Evolutionary conservation across 2,113 vertebrate genomes (phyloP).

Genomic region (Labeo rohita): DNA sequence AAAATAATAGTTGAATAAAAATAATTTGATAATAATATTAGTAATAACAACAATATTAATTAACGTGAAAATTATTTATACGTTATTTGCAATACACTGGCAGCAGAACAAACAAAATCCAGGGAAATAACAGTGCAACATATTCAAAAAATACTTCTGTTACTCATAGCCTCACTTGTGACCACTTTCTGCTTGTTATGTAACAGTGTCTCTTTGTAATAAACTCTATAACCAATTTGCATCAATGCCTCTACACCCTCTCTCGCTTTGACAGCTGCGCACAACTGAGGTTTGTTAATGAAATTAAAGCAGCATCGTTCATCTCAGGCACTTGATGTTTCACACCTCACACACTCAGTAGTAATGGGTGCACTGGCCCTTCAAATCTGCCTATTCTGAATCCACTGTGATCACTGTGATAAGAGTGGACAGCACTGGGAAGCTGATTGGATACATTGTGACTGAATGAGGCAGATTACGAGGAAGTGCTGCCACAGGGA

Average conservation of each 20-base stretch:
- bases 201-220: constrained; percentile 3
- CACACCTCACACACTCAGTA: constrained; percentile 18
- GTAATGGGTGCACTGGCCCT: constrained; percentile 32
- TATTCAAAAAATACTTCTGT: background rate
- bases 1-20: background rate
- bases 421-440: constrained; percentile 43
- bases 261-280: background rate
- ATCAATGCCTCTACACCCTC: background rate
- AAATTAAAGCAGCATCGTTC: constrained; percentile 11
- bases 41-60: background rate
- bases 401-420: constrained; percentile 49
- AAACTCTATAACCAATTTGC: background rate
- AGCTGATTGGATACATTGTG: constrained; percentile 60
- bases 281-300: constrained; percentile 21
- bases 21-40: background rate
- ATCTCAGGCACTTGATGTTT: constrained; percentile 26
- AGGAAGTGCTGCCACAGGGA: background rate
- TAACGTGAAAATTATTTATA: background rate
- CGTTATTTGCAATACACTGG: background rate
- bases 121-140: background rate
- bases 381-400: constrained; percentile 38
- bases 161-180: background rate
- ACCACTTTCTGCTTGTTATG: constrained; percentile 1
- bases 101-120: background rate
- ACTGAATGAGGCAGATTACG: constrained; percentile 55